These are phyloP conservation scores for Ferdinandea cuprea DNA, from an alignment of 2,888 invertebrate species.

Conservation along the genomic window DNA sequence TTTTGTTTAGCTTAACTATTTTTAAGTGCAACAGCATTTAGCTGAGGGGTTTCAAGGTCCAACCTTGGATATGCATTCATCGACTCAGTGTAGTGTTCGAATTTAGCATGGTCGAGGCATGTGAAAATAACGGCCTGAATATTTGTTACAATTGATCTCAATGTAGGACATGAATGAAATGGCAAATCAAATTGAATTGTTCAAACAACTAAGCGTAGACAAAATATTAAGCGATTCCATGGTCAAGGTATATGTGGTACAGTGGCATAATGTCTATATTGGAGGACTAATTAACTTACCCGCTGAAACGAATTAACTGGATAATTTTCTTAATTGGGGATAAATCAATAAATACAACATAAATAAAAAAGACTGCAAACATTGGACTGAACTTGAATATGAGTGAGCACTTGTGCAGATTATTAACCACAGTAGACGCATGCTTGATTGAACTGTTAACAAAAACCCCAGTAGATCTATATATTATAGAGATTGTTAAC, in stretches of 20 bases:
- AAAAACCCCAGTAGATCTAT: no score
- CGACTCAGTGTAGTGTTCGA: slow-evolving; percentile 1
- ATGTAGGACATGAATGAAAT: slow-evolving; percentile 38
- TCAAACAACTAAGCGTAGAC: slow-evolving; percentile 25
- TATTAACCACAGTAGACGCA: no score
- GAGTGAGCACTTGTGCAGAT: slow-evolving; percentile 8
- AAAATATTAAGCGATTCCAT: slow-evolving; percentile 33
- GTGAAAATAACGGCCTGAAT: not conserved
- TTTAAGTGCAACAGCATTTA: slow-evolving; percentile 36
- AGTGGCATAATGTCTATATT: not conserved
- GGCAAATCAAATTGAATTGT: slow-evolving; percentile 57
- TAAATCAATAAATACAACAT: slow-evolving; percentile 16
- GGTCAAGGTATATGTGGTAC: slow-evolving; percentile 52
- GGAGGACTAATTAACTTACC: slow-evolving; percentile 32
- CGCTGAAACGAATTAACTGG: slow-evolving; percentile 19
- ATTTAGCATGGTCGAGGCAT: slow-evolving; percentile 38
- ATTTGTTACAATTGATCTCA: slow-evolving; percentile 23
- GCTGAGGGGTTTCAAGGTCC: slow-evolving; percentile 44
- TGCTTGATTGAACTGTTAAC: no score
- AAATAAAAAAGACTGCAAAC: slow-evolving; percentile 36
- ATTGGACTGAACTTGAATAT: slow-evolving; percentile 3
- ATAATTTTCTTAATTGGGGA: slow-evolving; percentile 31
- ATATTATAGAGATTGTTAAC: no score
- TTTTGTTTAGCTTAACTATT: not conserved
- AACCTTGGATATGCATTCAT: slow-evolving; percentile 45